Base-by-base conservation (phyloP, 2,113 vertebrate genomes). In the Nettapus auritus region DNA sequence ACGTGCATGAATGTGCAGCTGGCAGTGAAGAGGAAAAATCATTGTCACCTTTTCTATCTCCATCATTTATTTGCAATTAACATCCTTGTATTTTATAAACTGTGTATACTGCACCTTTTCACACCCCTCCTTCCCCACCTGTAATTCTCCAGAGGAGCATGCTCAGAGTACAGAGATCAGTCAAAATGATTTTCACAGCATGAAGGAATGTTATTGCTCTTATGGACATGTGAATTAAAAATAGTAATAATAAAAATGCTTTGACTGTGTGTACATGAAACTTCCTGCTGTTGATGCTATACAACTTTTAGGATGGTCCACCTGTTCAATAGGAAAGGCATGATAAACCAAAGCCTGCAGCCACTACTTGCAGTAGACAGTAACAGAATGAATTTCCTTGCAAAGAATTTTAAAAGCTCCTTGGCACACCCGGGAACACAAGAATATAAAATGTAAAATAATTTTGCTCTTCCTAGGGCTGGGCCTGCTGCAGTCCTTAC, bases 401-500 rank as follows among this genome's bases (percentile, higher is more conserved):
- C 67, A 69, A 94, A 82, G 14, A 52, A 57, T 53, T 64, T n/a
- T 8, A 33, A 53, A 83, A 91, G 64, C 34, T 26, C 28, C 82
- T 59, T 38, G 31, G 40, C 2, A 2, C 15, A 67, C 29, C 0
- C 48, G 18, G 53, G 42, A 59, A 90, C 77, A 52, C 6, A 56
- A 77, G 28, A 53, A 20, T 6, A 20, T 29, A n/a, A 70, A 83
- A 63, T 25, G 31, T 79, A 28, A 89, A 78, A 60, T 5, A 21
- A 17, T 75, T 82, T 88, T 70, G 76, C 92, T 94, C 68, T 94
- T 84, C 71, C 92, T 83, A 98, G 98, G 97, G 53, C 91, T 98
- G 4, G 90, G 97, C 57, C 93, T 95, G 85, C 96, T 98, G 81
- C 95, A 86, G 2, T 98, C 97, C 16, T 91, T 99, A 74, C 96